Percentiles rank a stretch among this genome's conserved stretches.
Conservation (phyloP, 2,113 vertebrate genomes). For the Pelusios castaneus region DNA sequence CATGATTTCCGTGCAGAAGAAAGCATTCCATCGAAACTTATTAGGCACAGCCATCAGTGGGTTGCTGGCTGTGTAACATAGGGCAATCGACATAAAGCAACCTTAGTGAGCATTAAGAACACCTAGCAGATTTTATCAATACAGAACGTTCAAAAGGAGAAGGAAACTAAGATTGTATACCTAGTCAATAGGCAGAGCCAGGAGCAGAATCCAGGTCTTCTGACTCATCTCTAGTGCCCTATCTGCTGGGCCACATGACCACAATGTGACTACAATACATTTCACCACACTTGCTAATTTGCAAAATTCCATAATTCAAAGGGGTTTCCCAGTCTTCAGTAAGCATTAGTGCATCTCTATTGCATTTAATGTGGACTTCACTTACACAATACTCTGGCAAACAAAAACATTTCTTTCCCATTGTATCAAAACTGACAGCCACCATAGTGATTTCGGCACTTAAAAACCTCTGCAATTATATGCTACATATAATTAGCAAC, state of each 20-base stretch:
- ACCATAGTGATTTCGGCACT: not conserved
- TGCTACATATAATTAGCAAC: not conserved
- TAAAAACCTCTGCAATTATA: not conserved
- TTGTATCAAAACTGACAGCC: not conserved
- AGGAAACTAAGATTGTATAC: not conserved
- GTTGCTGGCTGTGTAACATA: not conserved
- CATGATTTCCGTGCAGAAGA: not conserved
- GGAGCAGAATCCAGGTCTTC: not conserved
- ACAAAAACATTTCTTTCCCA: not conserved
- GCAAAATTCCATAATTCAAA: not conserved
- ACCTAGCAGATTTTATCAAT: not conserved
- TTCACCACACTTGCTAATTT: not conserved
- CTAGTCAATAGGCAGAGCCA: not conserved
- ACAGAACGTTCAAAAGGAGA: not conserved
- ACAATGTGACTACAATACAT: not conserved
- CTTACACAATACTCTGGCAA: not conserved
- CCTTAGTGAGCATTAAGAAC: not conserved
- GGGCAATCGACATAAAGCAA: not conserved
- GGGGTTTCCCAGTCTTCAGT: not conserved
- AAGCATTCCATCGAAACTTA: not conserved
- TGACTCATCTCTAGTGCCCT: not conserved
- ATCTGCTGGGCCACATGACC: not conserved
- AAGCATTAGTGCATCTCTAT: not conserved
- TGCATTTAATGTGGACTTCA: not conserved
- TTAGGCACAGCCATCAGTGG: not conserved